Evolutionary conservation across 2,113 vertebrate genomes (phyloP).

Genomic region (Pollimyrus isidori): DNA sequence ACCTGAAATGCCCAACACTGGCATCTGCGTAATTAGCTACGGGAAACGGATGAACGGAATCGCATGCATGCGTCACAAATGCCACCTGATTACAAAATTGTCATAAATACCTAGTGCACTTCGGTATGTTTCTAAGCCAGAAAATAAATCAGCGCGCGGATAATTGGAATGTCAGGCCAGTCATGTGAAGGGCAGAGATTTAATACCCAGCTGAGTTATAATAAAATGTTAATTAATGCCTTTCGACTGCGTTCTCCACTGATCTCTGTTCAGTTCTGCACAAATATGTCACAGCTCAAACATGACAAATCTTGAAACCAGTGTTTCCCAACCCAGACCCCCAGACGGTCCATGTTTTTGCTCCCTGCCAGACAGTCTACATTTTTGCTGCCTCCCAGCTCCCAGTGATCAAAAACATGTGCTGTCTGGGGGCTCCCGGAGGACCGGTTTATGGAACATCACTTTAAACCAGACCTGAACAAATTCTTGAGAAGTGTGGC

Average conservation of each 20-base stretch:
- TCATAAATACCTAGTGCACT: neutral
- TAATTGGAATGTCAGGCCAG: neutral
- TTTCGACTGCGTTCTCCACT: neutral
- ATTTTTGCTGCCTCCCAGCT: neutral
- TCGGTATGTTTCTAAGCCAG: neutral
- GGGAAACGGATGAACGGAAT: neutral
- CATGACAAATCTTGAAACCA: neutral
- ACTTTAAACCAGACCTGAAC: neutral
- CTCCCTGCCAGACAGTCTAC: neutral
- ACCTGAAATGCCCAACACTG: no score
- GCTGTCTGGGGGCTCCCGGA: neutral
- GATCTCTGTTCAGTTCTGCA: neutral
- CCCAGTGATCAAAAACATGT: neutral
- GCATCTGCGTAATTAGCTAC: neutral
- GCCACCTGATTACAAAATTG: neutral
- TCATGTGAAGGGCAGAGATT: neutral
- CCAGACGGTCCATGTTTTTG: neutral
- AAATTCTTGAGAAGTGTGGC: neutral
- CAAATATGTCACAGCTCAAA: neutral
- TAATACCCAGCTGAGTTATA: conserved; percentile 7
- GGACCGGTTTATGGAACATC: neutral
- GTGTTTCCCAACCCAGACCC: neutral
- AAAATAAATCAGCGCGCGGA: neutral
- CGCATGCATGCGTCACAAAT: neutral
- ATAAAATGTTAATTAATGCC: neutral